phyloP scores from a whole-genome alignment of 2,113 vertebrate genomes.

The Diadophis punctatus region DNA sequence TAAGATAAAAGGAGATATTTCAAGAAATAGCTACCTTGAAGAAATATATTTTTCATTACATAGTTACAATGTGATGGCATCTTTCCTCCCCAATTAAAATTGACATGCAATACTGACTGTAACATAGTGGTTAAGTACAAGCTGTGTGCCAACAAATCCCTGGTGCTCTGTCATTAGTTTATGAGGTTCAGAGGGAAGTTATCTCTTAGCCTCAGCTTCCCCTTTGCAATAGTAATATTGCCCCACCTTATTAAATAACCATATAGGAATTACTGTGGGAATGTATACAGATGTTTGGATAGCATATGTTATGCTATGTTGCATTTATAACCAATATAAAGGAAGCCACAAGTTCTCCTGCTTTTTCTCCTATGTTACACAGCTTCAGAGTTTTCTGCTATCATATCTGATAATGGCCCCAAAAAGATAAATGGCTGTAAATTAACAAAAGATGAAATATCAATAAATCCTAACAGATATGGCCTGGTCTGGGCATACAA shows the following conservation, averaged over 20 bases:
- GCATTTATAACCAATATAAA: not conserved
- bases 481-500: not conserved
- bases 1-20: not conserved
- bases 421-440: not conserved
- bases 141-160: not conserved
- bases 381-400: not conserved
- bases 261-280: not conserved
- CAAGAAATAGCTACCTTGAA: not conserved
- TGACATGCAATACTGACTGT: not conserved
- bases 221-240: not conserved
- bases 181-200: not conserved
- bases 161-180: not conserved
- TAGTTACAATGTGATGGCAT: not conserved
- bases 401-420: not conserved
- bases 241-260: not conserved
- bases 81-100: not conserved
- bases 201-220: no score
- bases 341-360: not conserved
- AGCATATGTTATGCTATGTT: not conserved
- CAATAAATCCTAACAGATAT: not conserved
- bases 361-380: not conserved
- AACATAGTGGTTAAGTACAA: not conserved
- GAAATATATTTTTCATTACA: not conserved
- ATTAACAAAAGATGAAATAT: not conserved
- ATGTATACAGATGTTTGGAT: not conserved